Evolutionary conservation across 1,140 invertebrate species (phyloP), one percentile per base, ranked within the genome.

Genomic region (Nautilus pompilius): DNA sequence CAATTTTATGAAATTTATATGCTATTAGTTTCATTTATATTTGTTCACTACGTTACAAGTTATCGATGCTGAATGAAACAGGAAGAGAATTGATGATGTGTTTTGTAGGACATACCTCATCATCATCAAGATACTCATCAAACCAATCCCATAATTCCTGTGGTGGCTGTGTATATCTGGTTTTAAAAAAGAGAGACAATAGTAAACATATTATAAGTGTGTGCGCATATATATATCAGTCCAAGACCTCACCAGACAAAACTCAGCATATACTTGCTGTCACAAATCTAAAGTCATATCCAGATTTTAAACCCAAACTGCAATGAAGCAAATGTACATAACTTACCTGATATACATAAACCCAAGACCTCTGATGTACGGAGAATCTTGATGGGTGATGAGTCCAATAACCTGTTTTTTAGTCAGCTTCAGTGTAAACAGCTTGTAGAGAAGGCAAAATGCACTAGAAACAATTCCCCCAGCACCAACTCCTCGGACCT

Each of bases 391-490:
- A 84, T 98, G 96, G 75, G 92, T 95, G 68, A 99, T 89, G 46
- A 99, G 87, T 53, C 95, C 94, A 81, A 93, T 95, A 53, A 99
- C 85, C 84, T 99, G 98, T 82, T 99, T 99, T 54, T 96, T 87
- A 10, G 97, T 99, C 63, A 99, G 85, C 73, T 93, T 91, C 71
- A 99, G 83, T 5, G 96, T 99, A 83, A 96, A 99, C 62, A 99
- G 84, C 86, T 99, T 99, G 83, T 98, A 99, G 8, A 99, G 87
- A n/a, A 99, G 86, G 83, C 95, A 98, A 83, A 94, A 98, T 0
- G 97, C 96, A 67, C 96, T 98, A 5, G 95, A 98, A 13, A 99
- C 97, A 68, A 99, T 99, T 29, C 98, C 98, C 60, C 98, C 97
- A 60, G 96, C 96, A 57, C 97, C 97, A 49, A 99, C 97, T 54